phyloP scores from a whole-genome alignment of 2,113 vertebrate genomes.

The Toxotes jaculatrix region DNA sequence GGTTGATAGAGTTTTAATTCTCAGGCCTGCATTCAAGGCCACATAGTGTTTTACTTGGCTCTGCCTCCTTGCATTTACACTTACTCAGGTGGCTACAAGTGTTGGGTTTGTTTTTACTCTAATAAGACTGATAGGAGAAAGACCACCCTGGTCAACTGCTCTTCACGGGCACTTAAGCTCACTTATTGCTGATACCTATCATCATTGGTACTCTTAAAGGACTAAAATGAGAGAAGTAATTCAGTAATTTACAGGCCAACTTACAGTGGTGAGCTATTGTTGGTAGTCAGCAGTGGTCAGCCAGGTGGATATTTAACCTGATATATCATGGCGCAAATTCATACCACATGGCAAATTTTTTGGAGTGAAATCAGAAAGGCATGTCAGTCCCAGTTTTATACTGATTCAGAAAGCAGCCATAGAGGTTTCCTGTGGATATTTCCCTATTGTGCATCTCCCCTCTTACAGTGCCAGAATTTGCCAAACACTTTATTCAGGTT shows the following conservation, averaged over 20 bases:
- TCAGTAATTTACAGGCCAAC: neutral
- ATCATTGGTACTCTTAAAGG: neutral
- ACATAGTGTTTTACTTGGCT: slow-evolving; percentile 53
- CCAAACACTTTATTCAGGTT: neutral
- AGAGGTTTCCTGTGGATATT: neutral
- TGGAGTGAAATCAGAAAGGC: neutral
- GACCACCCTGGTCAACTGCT: slow-evolving; percentile 42
- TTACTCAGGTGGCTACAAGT: slow-evolving; percentile 38
- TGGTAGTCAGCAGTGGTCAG: neutral
- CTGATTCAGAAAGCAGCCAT: neutral
- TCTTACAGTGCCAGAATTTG: neutral
- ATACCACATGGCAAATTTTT: neutral
- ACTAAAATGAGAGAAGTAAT: neutral
- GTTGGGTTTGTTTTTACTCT: slow-evolving; percentile 43
- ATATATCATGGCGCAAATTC: neutral
- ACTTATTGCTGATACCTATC: slow-evolving; percentile 10
- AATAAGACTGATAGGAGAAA: slow-evolving; percentile 19
- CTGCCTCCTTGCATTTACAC: slow-evolving; percentile 20
- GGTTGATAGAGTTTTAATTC: slow-evolving; percentile 27
- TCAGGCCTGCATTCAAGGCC: slow-evolving; percentile 12
- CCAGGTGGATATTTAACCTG: neutral
- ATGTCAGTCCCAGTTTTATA: neutral
- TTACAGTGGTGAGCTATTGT: neutral
- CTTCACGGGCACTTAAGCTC: neutral
- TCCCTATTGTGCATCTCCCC: neutral